Conservation (phyloP, 2,113 vertebrate genomes). For the Chroicocephalus ridibundus region DNA sequence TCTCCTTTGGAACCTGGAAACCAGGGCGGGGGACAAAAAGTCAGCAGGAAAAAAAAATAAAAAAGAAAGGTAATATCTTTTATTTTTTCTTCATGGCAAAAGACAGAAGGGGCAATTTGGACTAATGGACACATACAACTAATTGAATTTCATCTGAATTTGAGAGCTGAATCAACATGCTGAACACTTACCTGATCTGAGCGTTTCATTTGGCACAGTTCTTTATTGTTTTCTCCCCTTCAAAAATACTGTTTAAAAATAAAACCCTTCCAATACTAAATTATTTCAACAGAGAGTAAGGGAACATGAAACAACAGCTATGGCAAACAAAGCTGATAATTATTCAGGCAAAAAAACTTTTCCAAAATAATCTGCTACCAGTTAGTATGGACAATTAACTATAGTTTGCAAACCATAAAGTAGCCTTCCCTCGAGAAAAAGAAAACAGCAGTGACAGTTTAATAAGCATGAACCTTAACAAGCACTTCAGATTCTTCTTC, state of each 20-base stretch:
- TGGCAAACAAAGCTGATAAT: background rate
- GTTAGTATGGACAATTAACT: background rate
- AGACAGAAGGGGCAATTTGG: background rate
- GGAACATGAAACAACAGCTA: background rate
- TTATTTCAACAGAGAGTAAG: background rate
- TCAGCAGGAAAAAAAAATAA: background rate
- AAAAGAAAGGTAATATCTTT: background rate
- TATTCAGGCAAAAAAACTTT: background rate
- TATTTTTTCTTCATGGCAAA: background rate
- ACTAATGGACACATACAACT: background rate
- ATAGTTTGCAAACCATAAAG: background rate
- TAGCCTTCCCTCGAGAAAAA: background rate
- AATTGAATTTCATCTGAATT: background rate
- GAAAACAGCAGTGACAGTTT: background rate
- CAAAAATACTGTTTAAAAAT: background rate
- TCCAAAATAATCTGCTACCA: background rate
- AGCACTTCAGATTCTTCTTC: background rate
- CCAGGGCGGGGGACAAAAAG: background rate
- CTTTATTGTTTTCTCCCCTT: background rate
- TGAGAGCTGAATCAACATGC: background rate
- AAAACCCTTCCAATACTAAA: background rate
- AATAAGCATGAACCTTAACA: slow-evolving; percentile 1
- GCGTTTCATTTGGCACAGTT: background rate
- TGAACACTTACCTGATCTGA: background rate
- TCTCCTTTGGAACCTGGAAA: background rate